Evolutionary conservation across 2,888 invertebrate species (phyloP).

Genomic region (Campaea margaritaria): DNA sequence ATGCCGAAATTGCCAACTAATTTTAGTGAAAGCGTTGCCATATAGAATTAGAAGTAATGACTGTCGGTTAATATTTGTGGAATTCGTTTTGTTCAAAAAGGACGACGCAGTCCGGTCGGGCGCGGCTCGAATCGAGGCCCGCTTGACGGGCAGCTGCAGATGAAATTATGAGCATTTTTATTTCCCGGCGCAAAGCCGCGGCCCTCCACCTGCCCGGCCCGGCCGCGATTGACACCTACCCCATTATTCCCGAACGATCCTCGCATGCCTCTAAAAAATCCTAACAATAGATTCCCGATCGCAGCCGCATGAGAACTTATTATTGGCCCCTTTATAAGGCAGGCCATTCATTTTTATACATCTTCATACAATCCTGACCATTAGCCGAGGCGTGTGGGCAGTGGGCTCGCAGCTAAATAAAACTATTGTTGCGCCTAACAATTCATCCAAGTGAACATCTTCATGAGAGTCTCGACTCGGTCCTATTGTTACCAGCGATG

Average conservation of each 20-base stretch:
- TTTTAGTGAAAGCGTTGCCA: slow-evolving; percentile 56
- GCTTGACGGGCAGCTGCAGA: slow-evolving; percentile 82
- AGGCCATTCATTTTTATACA: slow-evolving; percentile 78
- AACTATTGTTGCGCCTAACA: slow-evolving; percentile 82
- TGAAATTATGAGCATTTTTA: slow-evolving; percentile 83
- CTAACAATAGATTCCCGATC: slow-evolving; percentile 74
- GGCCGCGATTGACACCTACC: slow-evolving; percentile 82
- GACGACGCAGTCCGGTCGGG: slow-evolving; percentile 59
- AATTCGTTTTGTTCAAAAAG: slow-evolving; percentile 71
- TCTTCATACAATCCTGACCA: slow-evolving; percentile 82
- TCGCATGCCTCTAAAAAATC: slow-evolving; percentile 71
- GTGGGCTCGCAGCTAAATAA: slow-evolving; percentile 82
- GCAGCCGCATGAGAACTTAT: slow-evolving; percentile 83
- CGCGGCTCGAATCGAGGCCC: slow-evolving; percentile 70
- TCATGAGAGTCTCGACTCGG: slow-evolving; percentile 69
- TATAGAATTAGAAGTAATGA: slow-evolving; percentile 72
- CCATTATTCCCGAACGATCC: slow-evolving; percentile 71
- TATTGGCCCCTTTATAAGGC: slow-evolving; percentile 79
- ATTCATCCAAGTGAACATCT: slow-evolving; percentile 83
- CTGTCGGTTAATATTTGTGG: slow-evolving; percentile 69
- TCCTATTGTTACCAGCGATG: slow-evolving; percentile 69
- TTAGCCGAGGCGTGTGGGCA: slow-evolving; percentile 84
- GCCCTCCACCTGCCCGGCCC: slow-evolving; percentile 74
- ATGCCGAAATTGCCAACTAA: slow-evolving; percentile 54
- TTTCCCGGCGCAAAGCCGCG: slow-evolving; percentile 60